A percentile compares a stretch with the other conserved stretches of the same genome.
Conservation (phyloP, 2,888 invertebrate species). For the Norana najaformis region DNA sequence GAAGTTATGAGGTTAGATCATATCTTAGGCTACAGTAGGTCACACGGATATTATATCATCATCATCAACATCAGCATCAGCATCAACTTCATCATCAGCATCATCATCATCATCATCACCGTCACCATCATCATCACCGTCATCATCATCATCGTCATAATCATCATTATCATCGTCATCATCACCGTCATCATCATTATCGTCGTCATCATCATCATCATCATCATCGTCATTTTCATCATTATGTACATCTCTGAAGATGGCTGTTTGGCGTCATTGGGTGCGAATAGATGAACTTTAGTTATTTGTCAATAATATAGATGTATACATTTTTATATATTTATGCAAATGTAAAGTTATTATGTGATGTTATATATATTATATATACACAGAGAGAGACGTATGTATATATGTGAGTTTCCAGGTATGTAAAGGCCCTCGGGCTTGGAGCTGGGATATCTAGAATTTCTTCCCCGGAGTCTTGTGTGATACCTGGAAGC, state of each 20-base stretch:
- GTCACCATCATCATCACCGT: constrained; percentile 32
- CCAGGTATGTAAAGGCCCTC: neutral
- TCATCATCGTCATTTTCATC: constrained; percentile 25
- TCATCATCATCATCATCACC: constrained; percentile 34
- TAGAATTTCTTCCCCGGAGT: neutral
- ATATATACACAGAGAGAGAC: too few relatives aligned
- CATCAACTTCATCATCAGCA: constrained; percentile 34
- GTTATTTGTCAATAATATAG: neutral
- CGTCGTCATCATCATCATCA: constrained; percentile 30
- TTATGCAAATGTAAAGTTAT: neutral
- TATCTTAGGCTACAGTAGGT: too few relatives aligned
- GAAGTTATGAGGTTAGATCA: too few relatives aligned
- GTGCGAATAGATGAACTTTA: too few relatives aligned
- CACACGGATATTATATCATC: neutral
- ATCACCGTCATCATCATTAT: constrained; percentile 32
- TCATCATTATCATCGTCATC: constrained; percentile 30
- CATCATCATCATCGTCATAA: neutral
- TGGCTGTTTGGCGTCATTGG: too few relatives aligned
- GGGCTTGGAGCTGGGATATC: neutral
- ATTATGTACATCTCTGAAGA: too few relatives aligned
- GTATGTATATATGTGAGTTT: neutral
- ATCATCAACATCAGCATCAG: constrained; percentile 32
- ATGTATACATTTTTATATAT: neutral
- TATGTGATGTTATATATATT: too few relatives aligned
- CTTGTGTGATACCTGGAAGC: neutral